These are phyloP conservation scores for Sialis lutaria DNA, from an alignment of 2,888 invertebrate species.

Conservation along the genomic window DNA sequence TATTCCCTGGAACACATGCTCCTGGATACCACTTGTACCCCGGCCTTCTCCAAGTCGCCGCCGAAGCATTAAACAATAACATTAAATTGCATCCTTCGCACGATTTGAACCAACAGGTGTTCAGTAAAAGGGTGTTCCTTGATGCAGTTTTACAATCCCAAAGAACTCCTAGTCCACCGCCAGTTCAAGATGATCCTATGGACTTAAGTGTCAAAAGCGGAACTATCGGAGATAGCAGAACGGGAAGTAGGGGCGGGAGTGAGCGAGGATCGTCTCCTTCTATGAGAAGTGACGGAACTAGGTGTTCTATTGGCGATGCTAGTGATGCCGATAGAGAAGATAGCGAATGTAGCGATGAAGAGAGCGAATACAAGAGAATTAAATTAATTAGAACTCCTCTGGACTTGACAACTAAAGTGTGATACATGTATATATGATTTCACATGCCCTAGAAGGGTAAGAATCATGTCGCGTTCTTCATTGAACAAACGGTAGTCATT, in stretches of 20 bases:
- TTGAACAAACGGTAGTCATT: too few species aligned
- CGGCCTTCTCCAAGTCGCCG: constrained; percentile 22
- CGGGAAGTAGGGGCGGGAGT: constrained; percentile 27
- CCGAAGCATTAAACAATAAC: constrained; percentile 22
- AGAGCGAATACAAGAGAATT: constrained; percentile 33
- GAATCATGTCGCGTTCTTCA: too few species aligned
- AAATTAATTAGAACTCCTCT: constrained; percentile 33
- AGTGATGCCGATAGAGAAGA: constrained; percentile 31
- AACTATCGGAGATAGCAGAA: too few species aligned
- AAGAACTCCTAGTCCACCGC: constrained; percentile 28
- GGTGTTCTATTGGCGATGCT: constrained; percentile 29
- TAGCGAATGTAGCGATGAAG: constrained; percentile 18
- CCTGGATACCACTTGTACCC: constrained; percentile 25
- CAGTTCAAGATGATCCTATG: constrained; percentile 58
- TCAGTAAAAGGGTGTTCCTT: constrained; percentile 53
- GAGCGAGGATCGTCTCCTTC: constrained; percentile 22
- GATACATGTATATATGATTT: constrained; percentile 16
- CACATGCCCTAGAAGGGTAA: too few species aligned
- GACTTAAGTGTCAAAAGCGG: constrained; percentile 52
- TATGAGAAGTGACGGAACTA: constrained; percentile 19
- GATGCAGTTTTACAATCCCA: constrained; percentile 62
- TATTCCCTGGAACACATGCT: constrained; percentile 33
- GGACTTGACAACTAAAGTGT: constrained; percentile 54
- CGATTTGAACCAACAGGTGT: constrained; percentile 39
- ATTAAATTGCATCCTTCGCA: constrained; percentile 24